Evolutionary conservation across 2,113 vertebrate species (phyloP), one percentile per base, ranked within the genome.

Genomic region (Menidia beryllina): DNA sequence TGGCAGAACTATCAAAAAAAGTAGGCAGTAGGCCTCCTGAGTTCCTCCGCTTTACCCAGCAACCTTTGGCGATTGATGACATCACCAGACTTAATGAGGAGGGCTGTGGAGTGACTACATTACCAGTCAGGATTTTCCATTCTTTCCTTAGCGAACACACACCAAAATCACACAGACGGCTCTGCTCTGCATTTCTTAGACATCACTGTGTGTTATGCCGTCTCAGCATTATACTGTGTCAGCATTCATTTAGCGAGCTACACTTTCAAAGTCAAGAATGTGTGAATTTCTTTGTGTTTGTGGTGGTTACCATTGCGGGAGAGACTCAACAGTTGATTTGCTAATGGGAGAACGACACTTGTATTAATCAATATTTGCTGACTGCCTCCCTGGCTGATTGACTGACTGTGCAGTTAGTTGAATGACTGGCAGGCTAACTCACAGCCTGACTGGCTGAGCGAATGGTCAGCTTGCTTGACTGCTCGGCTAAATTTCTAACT

Each of bases 321-420:
- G 95, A 96, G 96, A 97, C 95, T 96, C 94, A 96, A 96, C 85
- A 96, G 96, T 96, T 98, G 95, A 98, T 98, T 98, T 98, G 96
- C 95, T 98, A 98, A 98, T 97, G 98, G 95, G 95, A 97, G 96
- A 96, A 95, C 94, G 96, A 94, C 95, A 95, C 94, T 94, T 95
- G 95, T 97, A 96, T 97, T 96, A 98, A 98, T 98, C 97, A 98
- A 97, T 97, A 97, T 96, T 96, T 96, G 94, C 93, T 93, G 94
- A 95, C 95, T 96, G 93, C 93, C 93, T 93, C 93, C 93, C 93
- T 94, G 67, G 91, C 91, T 85, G 82, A 82, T 69, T 82, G 81
- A 77, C 75, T 73, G 83, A 49, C 68, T 76, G 63, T 60, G 68
- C 68, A 72, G 76, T 77, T 76, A 72, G 65, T 73, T 83, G 84